Percentiles rank a stretch among this genome's conserved stretches.
Conservation (phyloP, 1,140 invertebrate species). For the Cydia pomonella region DNA sequence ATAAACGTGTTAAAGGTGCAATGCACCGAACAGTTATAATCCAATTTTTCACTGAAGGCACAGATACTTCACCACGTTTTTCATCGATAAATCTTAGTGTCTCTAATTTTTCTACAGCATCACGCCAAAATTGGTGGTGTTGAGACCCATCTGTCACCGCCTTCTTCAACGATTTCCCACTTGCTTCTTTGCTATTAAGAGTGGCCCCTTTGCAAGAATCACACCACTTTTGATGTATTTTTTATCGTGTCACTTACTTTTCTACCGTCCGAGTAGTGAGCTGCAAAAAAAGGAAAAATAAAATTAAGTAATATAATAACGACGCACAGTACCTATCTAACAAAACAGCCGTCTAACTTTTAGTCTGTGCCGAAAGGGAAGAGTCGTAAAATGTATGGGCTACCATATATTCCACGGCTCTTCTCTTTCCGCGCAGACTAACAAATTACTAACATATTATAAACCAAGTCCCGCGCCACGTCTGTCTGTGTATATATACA, state of each 20-base stretch:
- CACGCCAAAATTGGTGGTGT: constrained; percentile 34
- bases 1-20: no score
- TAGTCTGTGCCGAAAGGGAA: no score
- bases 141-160: constrained; percentile 19
- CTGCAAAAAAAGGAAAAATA: constrained; percentile 17
- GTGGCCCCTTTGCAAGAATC: constrained; percentile 34
- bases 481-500: no score
- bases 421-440: no score
- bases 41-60: constrained; percentile 31
- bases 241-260: constrained; percentile 33
- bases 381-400: no score
- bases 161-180: constrained; percentile 1
- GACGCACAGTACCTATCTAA: no score
- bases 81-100: constrained; percentile 37
- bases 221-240: constrained; percentile 35
- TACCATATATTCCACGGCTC: no score
- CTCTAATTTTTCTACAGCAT: constrained; percentile 31
- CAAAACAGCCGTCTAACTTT: no score
- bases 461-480: no score
- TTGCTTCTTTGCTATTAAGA: constrained; percentile 2
- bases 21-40: no score
- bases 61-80: constrained; percentile 35
- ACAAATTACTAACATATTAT: no score
- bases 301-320: no score
- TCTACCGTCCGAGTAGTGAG: constrained; percentile 37